phyloP scores from a whole-genome alignment of 2,888 invertebrate genomes.

The Apodemia hepburni region DNA sequence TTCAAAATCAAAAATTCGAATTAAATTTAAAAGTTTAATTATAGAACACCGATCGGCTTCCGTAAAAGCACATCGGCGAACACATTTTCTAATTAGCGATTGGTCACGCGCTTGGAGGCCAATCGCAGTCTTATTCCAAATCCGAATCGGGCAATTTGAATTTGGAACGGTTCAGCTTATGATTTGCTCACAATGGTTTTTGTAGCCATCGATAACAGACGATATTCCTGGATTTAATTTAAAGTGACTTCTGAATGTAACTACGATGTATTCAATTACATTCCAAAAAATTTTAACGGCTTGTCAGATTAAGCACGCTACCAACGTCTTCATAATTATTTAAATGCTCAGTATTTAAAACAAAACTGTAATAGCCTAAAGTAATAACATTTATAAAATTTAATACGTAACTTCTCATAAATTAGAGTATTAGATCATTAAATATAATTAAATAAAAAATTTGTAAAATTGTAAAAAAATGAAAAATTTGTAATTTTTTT shows the following conservation, averaged over 20 bases:
- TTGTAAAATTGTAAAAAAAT: too few relatives aligned
- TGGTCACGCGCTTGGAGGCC: conserved; percentile 73
- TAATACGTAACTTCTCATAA: too few relatives aligned
- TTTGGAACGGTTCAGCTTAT: conserved; percentile 64
- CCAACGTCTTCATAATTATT: conserved; percentile 15
- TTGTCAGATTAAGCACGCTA: conserved; percentile 26
- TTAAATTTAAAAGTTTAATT: conserved; percentile 73
- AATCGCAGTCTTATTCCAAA: conserved; percentile 56
- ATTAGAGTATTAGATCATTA: too few relatives aligned
- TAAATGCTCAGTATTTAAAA: not conserved
- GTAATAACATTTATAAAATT: too few relatives aligned
- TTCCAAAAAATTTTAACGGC: conserved; percentile 29
- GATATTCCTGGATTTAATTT: conserved; percentile 34
- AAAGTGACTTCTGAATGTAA: conserved; percentile 35
- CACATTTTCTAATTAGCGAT: conserved; percentile 78
- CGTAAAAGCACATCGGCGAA: conserved; percentile 59
- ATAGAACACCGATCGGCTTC: conserved; percentile 70
- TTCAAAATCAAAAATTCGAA: too few relatives aligned
- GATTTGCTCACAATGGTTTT: conserved; percentile 39
- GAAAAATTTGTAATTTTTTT: too few relatives aligned
- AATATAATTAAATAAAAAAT: too few relatives aligned
- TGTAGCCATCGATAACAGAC: conserved; percentile 38
- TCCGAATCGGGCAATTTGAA: conserved; percentile 71
- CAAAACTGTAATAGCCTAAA: not conserved
- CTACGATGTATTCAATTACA: conserved; percentile 36